A percentile compares a stretch with the other conserved stretches of the same genome.
These are phyloP conservation scores for Beroe forskalii DNA, from an alignment of 37 sponge, comb jelly and placozoan genomes.

Conservation along the genomic window DNA sequence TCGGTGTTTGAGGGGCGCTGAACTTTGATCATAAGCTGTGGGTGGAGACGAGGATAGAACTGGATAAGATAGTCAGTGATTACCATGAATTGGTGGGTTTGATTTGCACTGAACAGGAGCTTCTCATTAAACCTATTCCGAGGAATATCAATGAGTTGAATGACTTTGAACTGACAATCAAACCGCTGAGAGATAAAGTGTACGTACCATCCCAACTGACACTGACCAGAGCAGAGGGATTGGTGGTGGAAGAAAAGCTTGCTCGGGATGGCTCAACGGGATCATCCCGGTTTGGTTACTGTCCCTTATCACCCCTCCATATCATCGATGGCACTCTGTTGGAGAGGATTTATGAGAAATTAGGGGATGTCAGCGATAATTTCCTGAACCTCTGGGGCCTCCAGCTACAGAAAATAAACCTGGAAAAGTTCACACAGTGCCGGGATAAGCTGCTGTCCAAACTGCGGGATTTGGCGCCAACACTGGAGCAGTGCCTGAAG, in stretches of 20 bases:
- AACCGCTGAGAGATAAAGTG: not conserved
- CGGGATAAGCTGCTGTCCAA: not conserved
- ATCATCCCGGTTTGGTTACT: not conserved
- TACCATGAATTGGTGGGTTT: not conserved
- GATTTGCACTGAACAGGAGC: conserved; percentile 7
- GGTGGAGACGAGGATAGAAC: conserved; percentile 15
- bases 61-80: conserved; percentile 2
- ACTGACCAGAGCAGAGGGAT: not conserved
- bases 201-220: not conserved
- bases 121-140: not conserved
- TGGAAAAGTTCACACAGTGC: not conserved
- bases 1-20: not conserved
- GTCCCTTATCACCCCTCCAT: conserved; percentile 1
- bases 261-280: not conserved
- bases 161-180: not conserved
- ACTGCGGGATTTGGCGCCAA: not conserved
- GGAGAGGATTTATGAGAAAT: not conserved
- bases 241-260: not conserved
- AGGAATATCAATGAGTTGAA: not conserved
- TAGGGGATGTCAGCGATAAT: conserved; percentile 5
- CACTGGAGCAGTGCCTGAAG: not conserved
- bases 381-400: conserved; percentile 50
- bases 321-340: not conserved
- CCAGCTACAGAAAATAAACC: conserved; percentile 18
- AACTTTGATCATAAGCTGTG: conserved; percentile 10